Evolutionary conservation across 35 echinoderm and acorn worm species (phyloP).

Genomic region (Heliocidaris erythrogramma): DNA sequence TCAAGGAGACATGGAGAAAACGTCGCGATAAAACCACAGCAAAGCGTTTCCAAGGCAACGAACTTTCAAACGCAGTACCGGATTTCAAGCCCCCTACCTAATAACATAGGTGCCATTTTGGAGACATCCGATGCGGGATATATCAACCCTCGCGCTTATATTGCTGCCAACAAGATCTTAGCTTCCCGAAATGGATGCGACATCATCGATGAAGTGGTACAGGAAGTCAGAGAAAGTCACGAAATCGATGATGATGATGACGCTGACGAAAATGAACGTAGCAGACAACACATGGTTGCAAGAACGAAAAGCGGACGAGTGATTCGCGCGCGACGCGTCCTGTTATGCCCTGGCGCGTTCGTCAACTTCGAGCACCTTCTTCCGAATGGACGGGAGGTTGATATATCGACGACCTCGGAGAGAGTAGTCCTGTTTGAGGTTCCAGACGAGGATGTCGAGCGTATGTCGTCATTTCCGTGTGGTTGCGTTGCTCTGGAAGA

Average conservation of each 20-base stretch:
- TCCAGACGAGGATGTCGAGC: not conserved
- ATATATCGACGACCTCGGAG: conserved; percentile 18
- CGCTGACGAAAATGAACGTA: too few species aligned
- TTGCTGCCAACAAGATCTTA: not conserved
- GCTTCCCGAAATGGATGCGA: conserved; percentile 28
- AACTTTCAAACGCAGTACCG: not conserved
- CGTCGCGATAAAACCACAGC: not conserved
- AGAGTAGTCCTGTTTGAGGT: not conserved
- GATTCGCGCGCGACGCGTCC: not conserved
- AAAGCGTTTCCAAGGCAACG: not conserved
- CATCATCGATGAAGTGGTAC: conserved; percentile 19
- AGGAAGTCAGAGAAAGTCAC: not conserved
- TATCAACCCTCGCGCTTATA: conserved; percentile 19
- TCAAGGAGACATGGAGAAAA: not conserved
- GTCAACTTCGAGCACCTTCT: not conserved
- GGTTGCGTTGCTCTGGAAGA: not conserved
- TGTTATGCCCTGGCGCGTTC: conserved; percentile 16
- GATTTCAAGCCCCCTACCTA: not conserved
- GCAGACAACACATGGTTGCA: not conserved
- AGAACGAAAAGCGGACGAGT: not conserved
- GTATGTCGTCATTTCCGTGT: not conserved
- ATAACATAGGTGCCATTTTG: not conserved
- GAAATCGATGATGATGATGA: not conserved
- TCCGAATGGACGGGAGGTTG: conserved; percentile 17
- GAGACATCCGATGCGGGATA: not conserved